Base-by-base conservation (phyloP, 2,797 vertebrate species). In the Hippoglossus hippoglossus region DNA sequence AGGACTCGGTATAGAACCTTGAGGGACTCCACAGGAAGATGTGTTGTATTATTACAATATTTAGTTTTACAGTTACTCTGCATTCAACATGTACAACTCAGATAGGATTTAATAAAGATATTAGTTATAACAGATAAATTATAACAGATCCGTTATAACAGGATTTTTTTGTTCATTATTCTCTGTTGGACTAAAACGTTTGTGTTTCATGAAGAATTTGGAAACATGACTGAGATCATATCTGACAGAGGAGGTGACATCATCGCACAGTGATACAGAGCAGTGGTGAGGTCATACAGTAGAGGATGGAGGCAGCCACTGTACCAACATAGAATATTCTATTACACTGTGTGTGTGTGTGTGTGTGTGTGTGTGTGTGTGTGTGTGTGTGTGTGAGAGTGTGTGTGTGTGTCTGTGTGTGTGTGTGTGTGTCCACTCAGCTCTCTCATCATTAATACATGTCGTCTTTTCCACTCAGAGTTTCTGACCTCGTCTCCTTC, bases 381-480 rank as follows among this genome's bases (percentile, higher is more conserved):
- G 75, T 52, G 39, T 68, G 75, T 68, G 56, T 47, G 46, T 71
- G 34, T 69, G 36, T 64, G n/a, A n/a, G n/a, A n/a, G 41, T 56
- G 65, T 58, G 66, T 26, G 39, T 63, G 57, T 67, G 75, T 52
- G 39, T 68, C 75, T 68, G 56, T 47, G 46, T 71, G 34, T 69
- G 36, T 64, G 41, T 56, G 65, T 58, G 66, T 26, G 39, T 63
- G 57, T 67, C 71, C 56, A 58, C 66, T 71, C 62, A 64, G 55
- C 41, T 22, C 57, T 52, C 72, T 87, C 80, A 83, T 83, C 63
- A 83, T 80, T 83, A 78, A 81, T 73, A 82, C 75, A 86, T 88
- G 66, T 57, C 41, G 55, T 71, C 73, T 28, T 67, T 75, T 77
- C 79, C 81, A 67, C 70, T 65, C 54, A 26, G 73, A 49, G 71